These are phyloP conservation scores for Mesembrinibis cayennensis DNA, from an alignment of 2,113 vertebrate genomes.

Conservation along the genomic window DNA sequence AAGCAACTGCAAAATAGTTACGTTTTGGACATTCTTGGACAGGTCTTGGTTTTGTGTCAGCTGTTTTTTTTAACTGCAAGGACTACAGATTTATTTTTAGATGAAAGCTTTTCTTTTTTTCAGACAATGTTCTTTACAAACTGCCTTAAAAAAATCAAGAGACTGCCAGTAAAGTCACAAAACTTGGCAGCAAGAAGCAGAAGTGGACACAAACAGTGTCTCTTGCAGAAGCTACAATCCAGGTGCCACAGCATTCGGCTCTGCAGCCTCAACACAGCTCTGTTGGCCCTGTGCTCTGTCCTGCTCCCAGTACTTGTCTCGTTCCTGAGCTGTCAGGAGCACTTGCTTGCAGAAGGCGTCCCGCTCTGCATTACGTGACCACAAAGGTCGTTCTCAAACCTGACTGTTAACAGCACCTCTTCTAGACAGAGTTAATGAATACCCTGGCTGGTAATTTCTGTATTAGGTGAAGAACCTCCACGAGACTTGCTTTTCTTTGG, in stretches of 20 bases:
- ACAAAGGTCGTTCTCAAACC: not conserved
- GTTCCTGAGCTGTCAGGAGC: not conserved
- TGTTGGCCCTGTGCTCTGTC: not conserved
- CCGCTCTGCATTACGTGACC: not conserved
- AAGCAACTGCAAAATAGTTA: not conserved
- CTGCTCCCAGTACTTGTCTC: not conserved
- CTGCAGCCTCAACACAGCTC: not conserved
- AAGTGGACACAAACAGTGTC: not conserved
- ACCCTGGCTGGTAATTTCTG: not conserved
- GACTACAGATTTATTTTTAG: not conserved
- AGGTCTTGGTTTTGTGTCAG: not conserved
- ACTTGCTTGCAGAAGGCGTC: not conserved
- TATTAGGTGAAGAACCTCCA: not conserved
- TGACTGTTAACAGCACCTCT: not conserved
- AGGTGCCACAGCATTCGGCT: not conserved
- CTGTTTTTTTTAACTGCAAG: not conserved
- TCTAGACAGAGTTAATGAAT: not conserved
- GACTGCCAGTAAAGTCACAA: not conserved
- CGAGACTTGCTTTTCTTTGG: not conserved
- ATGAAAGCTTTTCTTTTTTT: not conserved
- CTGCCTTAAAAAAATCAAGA: not conserved
- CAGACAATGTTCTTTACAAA: not conserved
- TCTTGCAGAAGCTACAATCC: not conserved
- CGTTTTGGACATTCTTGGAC: not conserved
- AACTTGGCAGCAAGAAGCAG: not conserved